Percentiles rank a stretch among this genome's conserved stretches.
These are phyloP conservation scores for Hypotaenidia philippensis DNA, from an alignment of 2,797 vertebrate genomes.

Conservation along the genomic window DNA sequence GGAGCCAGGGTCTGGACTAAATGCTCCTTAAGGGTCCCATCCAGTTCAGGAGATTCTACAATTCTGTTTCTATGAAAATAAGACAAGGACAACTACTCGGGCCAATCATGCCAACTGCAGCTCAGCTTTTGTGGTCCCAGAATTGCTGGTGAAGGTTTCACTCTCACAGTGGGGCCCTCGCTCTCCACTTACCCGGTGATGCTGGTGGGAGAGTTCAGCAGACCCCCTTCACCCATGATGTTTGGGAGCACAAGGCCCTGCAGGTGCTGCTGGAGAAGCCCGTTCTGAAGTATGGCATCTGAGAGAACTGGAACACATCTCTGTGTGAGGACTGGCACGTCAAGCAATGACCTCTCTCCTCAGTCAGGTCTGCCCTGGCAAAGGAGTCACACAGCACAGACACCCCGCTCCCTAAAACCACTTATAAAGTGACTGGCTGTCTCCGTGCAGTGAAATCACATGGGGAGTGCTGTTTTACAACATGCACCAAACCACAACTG, in stretches of 20 bases:
- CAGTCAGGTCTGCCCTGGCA: background rate
- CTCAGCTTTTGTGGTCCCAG: background rate
- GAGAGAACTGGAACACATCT: constrained; percentile 41
- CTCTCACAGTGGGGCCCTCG: rapidly evolving
- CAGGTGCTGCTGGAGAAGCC: constrained; percentile 37
- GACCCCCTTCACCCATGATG: constrained; percentile 14
- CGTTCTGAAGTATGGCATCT: background rate
- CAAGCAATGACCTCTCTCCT: background rate
- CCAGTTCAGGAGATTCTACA: too few species aligned
- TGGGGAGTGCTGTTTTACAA: rapidly evolving
- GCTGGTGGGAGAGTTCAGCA: constrained; percentile 7
- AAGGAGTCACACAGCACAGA: background rate
- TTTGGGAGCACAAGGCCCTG: constrained; percentile 1
- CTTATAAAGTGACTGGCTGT: background rate
- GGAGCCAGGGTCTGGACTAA: too few species aligned
- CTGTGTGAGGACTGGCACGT: background rate
- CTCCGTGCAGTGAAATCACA: background rate
- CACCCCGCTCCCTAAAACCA: background rate
- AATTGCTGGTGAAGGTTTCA: background rate
- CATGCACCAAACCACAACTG: background rate
- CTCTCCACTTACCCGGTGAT: constrained; percentile 38
- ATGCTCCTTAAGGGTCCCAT: too few species aligned
- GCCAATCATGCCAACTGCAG: rapidly evolving
- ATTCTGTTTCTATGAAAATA: too few species aligned
- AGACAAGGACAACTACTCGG: rapidly evolving